Evolutionary conservation across 2,113 vertebrate species (phyloP), one percentile per base, ranked within the genome.

Genomic region (Alligator sinensis): DNA sequence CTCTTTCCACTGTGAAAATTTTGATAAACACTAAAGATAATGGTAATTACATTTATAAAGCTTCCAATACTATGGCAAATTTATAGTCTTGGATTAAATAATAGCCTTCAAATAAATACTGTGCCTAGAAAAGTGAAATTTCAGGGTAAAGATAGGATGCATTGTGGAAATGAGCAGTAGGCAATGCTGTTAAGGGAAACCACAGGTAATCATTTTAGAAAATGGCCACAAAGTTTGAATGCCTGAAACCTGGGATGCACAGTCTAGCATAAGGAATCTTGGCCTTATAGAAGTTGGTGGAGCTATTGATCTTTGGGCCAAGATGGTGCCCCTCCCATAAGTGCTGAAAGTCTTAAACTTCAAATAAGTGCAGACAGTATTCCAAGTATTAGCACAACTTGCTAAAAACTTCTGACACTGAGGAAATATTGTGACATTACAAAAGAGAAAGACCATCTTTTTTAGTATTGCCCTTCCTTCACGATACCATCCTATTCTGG

Each of bases 101-200:
- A 34, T 38, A 72, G 30, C n/a, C 28, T 15, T 17, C n/a, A 47
- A 47, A 60, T 17, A 21, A 60, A 60, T 60, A 60, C 59, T 21
- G 19, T 60, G 59, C 59, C 19, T 21, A 60, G 59, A 60, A 60
- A 21, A 21, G 19, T 60, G 14, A 60, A 83, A n/a, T 55, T 22
- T 5, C 57, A 72, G 79, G 76, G 22, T 18, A 63, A 16, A 11
- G 27, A 24, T 6, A 83, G 59, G 55, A 66, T 0, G 0, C 16
- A 76, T 17, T 6, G 58, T 0, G 2, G 16, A 30, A 28, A 79
- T 89, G 87, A 94, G 0, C 3, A 22, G 16, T 66, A 11, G 28
- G 12, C 34, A 59, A 11, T 24, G 28, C 22, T 28, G 12, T 5
- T 16, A 68, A 63, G 28, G 30, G 84, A 86, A 75, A 34, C 21